Conservation (phyloP, 1,140 invertebrate species). For the Hylyphantes graminicola region DNA sequence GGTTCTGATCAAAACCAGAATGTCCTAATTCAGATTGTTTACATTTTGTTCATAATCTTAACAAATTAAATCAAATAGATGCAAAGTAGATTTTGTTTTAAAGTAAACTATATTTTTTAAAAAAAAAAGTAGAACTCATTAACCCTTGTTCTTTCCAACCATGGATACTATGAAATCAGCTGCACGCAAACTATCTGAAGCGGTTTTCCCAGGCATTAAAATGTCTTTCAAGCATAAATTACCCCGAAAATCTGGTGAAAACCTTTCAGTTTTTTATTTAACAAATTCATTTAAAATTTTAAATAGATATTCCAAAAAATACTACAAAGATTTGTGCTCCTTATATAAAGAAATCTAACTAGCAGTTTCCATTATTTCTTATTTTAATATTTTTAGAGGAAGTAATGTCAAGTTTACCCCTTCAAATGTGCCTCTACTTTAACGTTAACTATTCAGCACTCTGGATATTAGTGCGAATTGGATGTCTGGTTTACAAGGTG, state of each 20-base stretch:
- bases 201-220: slow-evolving; percentile 41
- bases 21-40: too few relatives aligned
- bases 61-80: too few relatives aligned
- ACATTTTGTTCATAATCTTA: too few relatives aligned
- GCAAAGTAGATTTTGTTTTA: too few relatives aligned
- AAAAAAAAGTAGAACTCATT: too few relatives aligned
- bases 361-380: background rate
- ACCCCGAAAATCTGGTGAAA: slow-evolving; percentile 18
- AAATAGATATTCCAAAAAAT: background rate
- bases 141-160: background rate
- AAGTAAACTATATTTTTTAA: too few relatives aligned
- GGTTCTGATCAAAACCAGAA: too few relatives aligned
- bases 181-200: slow-evolving; percentile 31
- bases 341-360: background rate
- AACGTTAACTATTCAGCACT: slow-evolving; percentile 40
- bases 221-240: slow-evolving; percentile 6
- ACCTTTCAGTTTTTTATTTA: background rate
- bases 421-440: slow-evolving; percentile 50
- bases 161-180: slow-evolving; percentile 39
- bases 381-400: slow-evolving; percentile 29
- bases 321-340: background rate
- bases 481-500: slow-evolving; percentile 48
- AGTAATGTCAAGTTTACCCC: slow-evolving; percentile 48
- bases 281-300: background rate
- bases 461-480: slow-evolving; percentile 30